Evolutionary conservation across 2,888 invertebrate genomes (phyloP).

Genomic region (Acanthosepion pharaonis): DNA sequence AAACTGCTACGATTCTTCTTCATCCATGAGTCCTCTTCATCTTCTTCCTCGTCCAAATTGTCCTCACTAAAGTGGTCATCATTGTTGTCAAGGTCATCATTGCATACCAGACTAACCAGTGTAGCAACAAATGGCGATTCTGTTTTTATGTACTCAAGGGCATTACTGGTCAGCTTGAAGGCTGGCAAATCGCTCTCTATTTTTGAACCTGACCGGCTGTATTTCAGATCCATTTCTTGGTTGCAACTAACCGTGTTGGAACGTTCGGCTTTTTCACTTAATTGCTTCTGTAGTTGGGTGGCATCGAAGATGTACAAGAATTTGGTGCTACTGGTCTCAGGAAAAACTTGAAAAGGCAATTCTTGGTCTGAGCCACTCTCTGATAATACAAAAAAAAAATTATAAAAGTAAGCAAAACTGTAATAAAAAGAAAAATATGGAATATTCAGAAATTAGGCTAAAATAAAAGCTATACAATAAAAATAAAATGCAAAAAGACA

Average conservation of each 20-base stretch:
- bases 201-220: conserved; percentile 8
- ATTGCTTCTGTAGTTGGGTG: conserved; percentile 50
- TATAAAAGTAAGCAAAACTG: background rate
- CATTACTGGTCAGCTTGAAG: conserved; percentile 65
- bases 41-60: conserved; percentile 58
- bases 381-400: conserved; percentile 50
- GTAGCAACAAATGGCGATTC: conserved; percentile 70
- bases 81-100: conserved; percentile 68
- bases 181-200: conserved; percentile 51
- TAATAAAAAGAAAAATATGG: background rate
- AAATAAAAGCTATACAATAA: too few species aligned
- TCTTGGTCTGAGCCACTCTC: conserved; percentile 56
- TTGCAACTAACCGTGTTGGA: background rate
- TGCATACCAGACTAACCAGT: conserved; percentile 68
- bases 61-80: conserved; percentile 63
- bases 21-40: background rate
- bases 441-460: too few species aligned
- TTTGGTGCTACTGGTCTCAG: conserved; percentile 56
- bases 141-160: conserved; percentile 68
- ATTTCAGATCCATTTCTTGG: conserved; percentile 13
- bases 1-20: conserved; percentile 52
- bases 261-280: background rate
- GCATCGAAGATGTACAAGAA: conserved; percentile 63
- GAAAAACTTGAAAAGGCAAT: conserved; percentile 59
- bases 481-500: too few species aligned